A percentile compares a stretch with the other conserved stretches of the same genome.
Conservation (phyloP, 1,140 invertebrate species). For the Zaprionus africanus region DNA sequence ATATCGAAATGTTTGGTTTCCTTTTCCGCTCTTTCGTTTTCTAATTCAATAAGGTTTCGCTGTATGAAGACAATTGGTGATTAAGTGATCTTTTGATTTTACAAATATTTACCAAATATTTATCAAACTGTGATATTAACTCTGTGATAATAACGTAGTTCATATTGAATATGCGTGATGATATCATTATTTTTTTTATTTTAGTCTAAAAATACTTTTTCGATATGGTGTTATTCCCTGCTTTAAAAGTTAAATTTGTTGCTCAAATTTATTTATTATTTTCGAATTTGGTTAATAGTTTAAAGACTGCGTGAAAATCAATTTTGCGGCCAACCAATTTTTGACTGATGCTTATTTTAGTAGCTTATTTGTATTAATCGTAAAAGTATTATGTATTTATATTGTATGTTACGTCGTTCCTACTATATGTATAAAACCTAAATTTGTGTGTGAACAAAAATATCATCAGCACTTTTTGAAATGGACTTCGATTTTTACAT, state of each 20-base stretch:
- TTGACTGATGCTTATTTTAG: conserved; percentile 80
- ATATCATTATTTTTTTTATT: neutral
- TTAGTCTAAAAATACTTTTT: neutral
- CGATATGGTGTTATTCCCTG: conserved; percentile 7
- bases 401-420: conserved; percentile 75
- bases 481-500: conserved; percentile 84
- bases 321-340: conserved; percentile 77
- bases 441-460: conserved; percentile 84
- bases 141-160: neutral
- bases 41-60: conserved; percentile 1
- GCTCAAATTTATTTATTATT: conserved; percentile 16
- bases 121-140: neutral
- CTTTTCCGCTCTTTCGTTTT: neutral
- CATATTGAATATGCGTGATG: neutral
- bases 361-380: conserved; percentile 67
- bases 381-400: conserved; percentile 64
- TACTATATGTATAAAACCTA: conserved; percentile 74
- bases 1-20: conserved; percentile 3
- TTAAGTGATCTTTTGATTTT: neutral
- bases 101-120: neutral
- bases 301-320: conserved; percentile 37
- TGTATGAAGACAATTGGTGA: neutral
- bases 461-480: conserved; percentile 84
- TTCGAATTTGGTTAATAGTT: conserved; percentile 47
- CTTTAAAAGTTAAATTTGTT: conserved; percentile 1